phyloP scores from a whole-genome alignment of 1,140 invertebrate species.

The Drosophila teissieri region DNA sequence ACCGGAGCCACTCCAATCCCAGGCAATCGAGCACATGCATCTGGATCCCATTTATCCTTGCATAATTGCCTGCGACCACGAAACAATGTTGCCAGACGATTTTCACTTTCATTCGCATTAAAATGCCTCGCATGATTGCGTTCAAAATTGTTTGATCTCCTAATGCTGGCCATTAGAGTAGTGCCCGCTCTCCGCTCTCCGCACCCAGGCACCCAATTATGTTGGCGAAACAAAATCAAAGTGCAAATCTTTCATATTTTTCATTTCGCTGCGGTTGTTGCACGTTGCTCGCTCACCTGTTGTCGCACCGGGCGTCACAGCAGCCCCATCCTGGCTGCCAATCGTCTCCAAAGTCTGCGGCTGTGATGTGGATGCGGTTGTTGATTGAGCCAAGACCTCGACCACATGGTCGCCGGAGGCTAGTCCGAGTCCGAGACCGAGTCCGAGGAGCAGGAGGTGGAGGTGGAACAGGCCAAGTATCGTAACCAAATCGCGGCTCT shows the following conservation, averaged over 20 bases:
- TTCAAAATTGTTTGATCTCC: slow-evolving; percentile 81
- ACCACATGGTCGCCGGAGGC: slow-evolving; percentile 61
- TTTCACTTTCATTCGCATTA: slow-evolving; percentile 83
- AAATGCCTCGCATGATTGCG: slow-evolving; percentile 81
- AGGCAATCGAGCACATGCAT: slow-evolving; percentile 40
- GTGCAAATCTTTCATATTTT: slow-evolving; percentile 79
- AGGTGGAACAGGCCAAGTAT: slow-evolving; percentile 62
- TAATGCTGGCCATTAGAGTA: slow-evolving; percentile 81
- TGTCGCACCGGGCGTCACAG: slow-evolving; percentile 66
- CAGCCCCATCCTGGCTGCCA: slow-evolving; percentile 72
- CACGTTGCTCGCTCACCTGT: slow-evolving; percentile 63
- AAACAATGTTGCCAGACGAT: slow-evolving; percentile 64
- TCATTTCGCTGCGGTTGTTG: slow-evolving; percentile 62
- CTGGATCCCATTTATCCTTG: slow-evolving; percentile 71
- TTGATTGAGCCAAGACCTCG: slow-evolving; percentile 68
- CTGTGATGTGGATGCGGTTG: slow-evolving; percentile 27
- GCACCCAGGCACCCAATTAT: slow-evolving; percentile 64
- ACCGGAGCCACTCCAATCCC: slow-evolving; percentile 12
- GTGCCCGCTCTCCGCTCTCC: slow-evolving; percentile 26
- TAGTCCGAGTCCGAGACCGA: neutral
- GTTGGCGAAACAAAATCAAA: slow-evolving; percentile 79
- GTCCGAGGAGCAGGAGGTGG: slow-evolving; percentile 28
- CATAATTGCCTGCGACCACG: slow-evolving; percentile 69
- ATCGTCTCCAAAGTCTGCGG: slow-evolving; percentile 40
- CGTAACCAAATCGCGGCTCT: slow-evolving; percentile 74